Conservation (phyloP, 2,113 vertebrate species). For the Tachysurus fulvidraco region DNA sequence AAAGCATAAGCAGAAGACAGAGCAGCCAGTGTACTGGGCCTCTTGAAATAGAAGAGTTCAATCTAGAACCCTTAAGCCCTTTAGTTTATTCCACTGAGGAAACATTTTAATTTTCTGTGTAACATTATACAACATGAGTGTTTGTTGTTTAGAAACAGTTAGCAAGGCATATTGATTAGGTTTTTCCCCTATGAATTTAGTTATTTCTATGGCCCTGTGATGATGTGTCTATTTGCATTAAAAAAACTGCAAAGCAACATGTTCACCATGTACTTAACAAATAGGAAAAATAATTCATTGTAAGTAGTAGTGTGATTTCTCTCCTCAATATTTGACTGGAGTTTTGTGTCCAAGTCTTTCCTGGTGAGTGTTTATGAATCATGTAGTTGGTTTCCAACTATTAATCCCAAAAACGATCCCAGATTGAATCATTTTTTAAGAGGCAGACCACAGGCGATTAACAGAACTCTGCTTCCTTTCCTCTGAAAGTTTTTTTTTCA, state of each 20-base stretch:
- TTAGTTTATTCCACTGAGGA: neutral
- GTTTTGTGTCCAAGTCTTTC: slow-evolving; percentile 42
- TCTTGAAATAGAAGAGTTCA: neutral
- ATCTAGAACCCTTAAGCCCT: neutral
- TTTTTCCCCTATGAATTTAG: neutral
- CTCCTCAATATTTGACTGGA: slow-evolving; percentile 30
- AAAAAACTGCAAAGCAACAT: neutral
- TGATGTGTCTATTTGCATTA: neutral
- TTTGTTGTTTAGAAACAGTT: neutral
- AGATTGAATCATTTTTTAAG: slow-evolving; percentile 44
- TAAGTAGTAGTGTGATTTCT: slow-evolving; percentile 29
- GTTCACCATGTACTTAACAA: neutral
- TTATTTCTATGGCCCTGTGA: neutral
- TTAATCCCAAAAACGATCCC: slow-evolving; percentile 50
- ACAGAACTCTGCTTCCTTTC: slow-evolving; percentile 29
- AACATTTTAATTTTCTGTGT: neutral
- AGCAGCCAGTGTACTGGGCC: neutral
- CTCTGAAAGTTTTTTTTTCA: slow-evolving; percentile 47
- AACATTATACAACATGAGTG: neutral
- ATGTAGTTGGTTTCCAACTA: slow-evolving; percentile 48
- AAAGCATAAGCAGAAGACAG: neutral
- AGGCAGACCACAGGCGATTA: slow-evolving; percentile 28
- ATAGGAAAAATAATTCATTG: slow-evolving; percentile 20
- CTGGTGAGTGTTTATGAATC: slow-evolving; percentile 54
- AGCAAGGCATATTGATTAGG: neutral